Evolutionary conservation across 2,113 vertebrate genomes (phyloP), one percentile per base, ranked within the genome.

Genomic region (Oplegnathus fasciatus): DNA sequence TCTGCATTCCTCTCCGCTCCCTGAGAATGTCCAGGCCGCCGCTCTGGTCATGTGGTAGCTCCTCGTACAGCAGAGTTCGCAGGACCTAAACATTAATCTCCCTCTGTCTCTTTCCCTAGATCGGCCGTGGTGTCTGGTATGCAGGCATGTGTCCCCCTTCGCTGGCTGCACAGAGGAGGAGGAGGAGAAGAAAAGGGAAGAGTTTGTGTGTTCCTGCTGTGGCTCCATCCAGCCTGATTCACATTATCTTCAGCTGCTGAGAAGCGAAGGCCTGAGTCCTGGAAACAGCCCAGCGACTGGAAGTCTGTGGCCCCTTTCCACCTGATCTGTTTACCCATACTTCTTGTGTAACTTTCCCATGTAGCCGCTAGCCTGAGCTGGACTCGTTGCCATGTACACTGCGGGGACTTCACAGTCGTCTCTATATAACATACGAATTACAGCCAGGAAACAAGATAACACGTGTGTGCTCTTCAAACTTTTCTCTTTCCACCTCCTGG

Each of bases 81-180:
- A 52, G 73, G 80, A 89, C 81, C 88, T 58, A 73, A 92, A 83
- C 83, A 75, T 86, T 90, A 89, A 91, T 88, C 84, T 88, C 55
- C 80, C 76, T 86, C 66, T 93, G 71, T 93, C 61, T 88, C 70
- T 88, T 70, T 84, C 90, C 84, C 55, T 89, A 96, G 95, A 94
- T 95, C 88, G 60, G 87, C 90, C 69, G 30, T 48, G 70, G 82
- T 70, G 88, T 93, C 90, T 95, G 95, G 95, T 93, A 95, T 95
- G 94, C 82, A 58, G 83, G 62, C 73, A 75, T 82, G 86, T 85
- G 83, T 87, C 76, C 50, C 91, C 78, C 88, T 78, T 83, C 40
- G 1, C 32, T 32, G 89, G 57, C 90, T 83, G 58, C 48, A 86
- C 89, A 83, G 82, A 90, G 86, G 78, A 86, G 61, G 76, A 86